These are phyloP conservation scores for Phylloscopus trochilus DNA, from an alignment of 2,113 vertebrate species.

Conservation along the genomic window DNA sequence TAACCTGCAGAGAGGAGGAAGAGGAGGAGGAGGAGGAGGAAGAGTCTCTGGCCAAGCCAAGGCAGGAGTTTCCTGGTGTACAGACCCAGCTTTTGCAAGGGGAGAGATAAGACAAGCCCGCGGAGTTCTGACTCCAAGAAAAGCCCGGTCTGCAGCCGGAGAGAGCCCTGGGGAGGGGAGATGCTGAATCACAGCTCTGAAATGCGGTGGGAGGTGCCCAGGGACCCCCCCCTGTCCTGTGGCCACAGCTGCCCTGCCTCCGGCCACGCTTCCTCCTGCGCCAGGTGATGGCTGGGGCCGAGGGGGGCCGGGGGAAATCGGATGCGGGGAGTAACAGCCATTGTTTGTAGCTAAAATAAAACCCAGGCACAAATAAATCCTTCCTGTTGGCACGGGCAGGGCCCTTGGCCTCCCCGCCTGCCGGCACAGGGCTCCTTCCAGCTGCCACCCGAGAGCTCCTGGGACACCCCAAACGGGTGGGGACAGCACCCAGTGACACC, in stretches of 20 bases:
- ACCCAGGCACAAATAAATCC: slow-evolving; percentile 51
- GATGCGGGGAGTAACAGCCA: slow-evolving; percentile 27
- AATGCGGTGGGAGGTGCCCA: background rate
- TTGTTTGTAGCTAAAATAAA: slow-evolving; percentile 73
- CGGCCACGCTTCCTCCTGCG: background rate
- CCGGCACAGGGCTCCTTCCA: background rate
- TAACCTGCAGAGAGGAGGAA: background rate
- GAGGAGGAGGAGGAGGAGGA: background rate
- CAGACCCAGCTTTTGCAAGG: background rate
- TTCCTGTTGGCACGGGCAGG: slow-evolving; percentile 66
- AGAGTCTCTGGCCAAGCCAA: background rate
- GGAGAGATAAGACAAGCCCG: background rate
- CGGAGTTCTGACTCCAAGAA: background rate
- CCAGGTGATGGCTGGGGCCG: slow-evolving; percentile 39
- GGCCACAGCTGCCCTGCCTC: background rate
- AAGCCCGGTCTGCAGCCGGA: background rate
- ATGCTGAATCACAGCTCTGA: background rate
- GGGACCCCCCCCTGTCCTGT: background rate
- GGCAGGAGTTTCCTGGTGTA: slow-evolving; percentile 12
- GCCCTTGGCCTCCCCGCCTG: background rate
- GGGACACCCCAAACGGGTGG: background rate
- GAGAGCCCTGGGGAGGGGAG: background rate
- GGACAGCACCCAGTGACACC: background rate
- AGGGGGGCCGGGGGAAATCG: background rate
- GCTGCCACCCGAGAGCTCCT: background rate